Evolutionary conservation across 1,140 invertebrate species (phyloP).

Genomic region (Penaeus indicus): DNA sequence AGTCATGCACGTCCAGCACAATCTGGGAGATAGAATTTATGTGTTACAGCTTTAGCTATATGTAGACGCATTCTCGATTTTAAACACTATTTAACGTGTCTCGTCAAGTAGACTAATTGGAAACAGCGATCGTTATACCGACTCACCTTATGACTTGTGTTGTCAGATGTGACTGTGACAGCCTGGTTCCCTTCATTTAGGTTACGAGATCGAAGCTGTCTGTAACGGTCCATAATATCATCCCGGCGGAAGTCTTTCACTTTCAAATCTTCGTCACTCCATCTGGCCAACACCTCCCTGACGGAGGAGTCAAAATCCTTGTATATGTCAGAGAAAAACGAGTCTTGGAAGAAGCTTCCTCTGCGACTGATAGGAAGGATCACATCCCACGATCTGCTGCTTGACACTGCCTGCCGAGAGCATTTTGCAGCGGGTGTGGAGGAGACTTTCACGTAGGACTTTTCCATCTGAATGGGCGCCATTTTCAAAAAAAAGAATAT

Average conservation of each 20-base stretch:
- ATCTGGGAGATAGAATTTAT: neutral
- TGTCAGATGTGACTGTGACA: slow-evolving; percentile 25
- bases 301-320: neutral
- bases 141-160: slow-evolving; percentile 39
- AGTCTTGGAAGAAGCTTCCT: slow-evolving; percentile 37
- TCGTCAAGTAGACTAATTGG: neutral
- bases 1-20: neutral
- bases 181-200: slow-evolving; percentile 24
- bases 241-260: neutral
- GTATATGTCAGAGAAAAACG: slow-evolving; percentile 31
- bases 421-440: no score
- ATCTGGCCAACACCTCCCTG: slow-evolving; percentile 4
- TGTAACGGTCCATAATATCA: slow-evolving; percentile 7
- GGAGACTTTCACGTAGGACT: no score
- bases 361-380: slow-evolving; percentile 16
- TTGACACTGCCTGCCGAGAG: no score
- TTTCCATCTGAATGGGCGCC: no score
- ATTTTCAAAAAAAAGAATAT: no score
- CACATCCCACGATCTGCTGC: no score
- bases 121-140: no score
- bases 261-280: no score
- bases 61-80: no score
- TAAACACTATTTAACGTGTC: no score
- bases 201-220: slow-evolving; percentile 1
- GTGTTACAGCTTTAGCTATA: no score